Evolutionary conservation across 2,113 vertebrate species (phyloP).

Genomic region (Dendropsophus ebraccatus): DNA sequence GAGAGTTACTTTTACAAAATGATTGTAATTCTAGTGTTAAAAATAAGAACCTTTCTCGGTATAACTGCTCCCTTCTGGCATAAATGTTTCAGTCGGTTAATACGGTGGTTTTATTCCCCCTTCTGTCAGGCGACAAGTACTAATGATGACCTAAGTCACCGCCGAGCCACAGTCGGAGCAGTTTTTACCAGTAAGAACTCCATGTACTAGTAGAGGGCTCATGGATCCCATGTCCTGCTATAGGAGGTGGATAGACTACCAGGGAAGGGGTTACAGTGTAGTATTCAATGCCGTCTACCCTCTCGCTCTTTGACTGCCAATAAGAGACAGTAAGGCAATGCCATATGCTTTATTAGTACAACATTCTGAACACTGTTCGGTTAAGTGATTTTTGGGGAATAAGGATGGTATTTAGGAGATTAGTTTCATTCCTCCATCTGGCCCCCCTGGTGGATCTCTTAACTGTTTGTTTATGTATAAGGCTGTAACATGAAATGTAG

Average conservation of each 20-base stretch:
- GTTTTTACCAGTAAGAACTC: neutral
- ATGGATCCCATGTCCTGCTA: neutral
- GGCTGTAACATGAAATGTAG: constrained; percentile 35
- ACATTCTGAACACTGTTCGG: constrained; percentile 40
- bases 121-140: neutral
- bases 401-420: constrained; percentile 39
- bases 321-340: constrained; percentile 45
- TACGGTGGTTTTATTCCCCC: neutral
- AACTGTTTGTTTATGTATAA: constrained; percentile 36
- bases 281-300: neutral
- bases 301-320: constrained; percentile 27
- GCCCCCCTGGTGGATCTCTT: constrained; percentile 43
- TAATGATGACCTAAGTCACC: neutral
- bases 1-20: neutral
- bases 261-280: constrained; percentile 21
- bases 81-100: constrained; percentile 14
- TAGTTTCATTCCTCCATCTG: constrained; percentile 46
- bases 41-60: constrained; percentile 1
- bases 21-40: constrained; percentile 12
- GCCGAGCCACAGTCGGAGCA: neutral
- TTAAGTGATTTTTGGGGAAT: constrained; percentile 55
- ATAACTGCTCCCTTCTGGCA: constrained; percentile 8
- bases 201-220: neutral
- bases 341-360: constrained; percentile 58
- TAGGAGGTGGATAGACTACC: neutral